A percentile compares a stretch with the other conserved stretches of the same genome.
Conservation (phyloP, 1,140 invertebrate species). For the Drosophila fuyamai region DNA sequence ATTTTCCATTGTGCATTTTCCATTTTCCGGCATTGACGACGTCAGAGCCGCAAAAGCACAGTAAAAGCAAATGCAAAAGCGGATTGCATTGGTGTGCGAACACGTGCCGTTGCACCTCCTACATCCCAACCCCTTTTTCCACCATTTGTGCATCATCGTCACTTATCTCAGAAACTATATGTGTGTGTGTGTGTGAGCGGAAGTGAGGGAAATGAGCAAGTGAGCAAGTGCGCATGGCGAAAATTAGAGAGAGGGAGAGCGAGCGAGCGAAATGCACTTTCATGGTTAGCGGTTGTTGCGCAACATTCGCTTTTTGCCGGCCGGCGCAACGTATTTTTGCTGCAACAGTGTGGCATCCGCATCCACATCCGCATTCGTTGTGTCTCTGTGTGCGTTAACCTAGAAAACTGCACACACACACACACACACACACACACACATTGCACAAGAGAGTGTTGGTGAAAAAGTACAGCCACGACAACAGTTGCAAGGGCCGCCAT, state of each 20-base stretch:
- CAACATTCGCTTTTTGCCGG: conserved; percentile 77
- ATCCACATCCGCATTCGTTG: conserved; percentile 20
- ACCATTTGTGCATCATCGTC: conserved; percentile 22
- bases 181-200: conserved; percentile 45
- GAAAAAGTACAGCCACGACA: conserved; percentile 82
- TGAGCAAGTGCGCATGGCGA: conserved; percentile 71
- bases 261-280: conserved; percentile 67
- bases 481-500: conserved; percentile 79
- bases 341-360: conserved; percentile 69
- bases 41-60: conserved; percentile 44
- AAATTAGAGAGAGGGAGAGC: conserved; percentile 15
- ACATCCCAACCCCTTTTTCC: conserved; percentile 19
- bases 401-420: conserved; percentile 61
- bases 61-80: conserved; percentile 1
- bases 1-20: conserved; percentile 15
- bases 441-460: conserved; percentile 6
- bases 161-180: conserved; percentile 5
- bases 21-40: conserved; percentile 48
- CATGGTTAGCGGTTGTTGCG: conserved; percentile 67
- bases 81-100: conserved; percentile 74
- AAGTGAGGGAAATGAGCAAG: conserved; percentile 63
- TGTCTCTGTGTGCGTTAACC: conserved; percentile 56
- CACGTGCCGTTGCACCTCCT: conserved; percentile 75
- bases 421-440: conserved; percentile 27
- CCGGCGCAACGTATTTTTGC: conserved; percentile 61